These are phyloP conservation scores for Amaurobius ferox DNA, from an alignment of 2,888 invertebrate species.

Conservation along the genomic window DNA sequence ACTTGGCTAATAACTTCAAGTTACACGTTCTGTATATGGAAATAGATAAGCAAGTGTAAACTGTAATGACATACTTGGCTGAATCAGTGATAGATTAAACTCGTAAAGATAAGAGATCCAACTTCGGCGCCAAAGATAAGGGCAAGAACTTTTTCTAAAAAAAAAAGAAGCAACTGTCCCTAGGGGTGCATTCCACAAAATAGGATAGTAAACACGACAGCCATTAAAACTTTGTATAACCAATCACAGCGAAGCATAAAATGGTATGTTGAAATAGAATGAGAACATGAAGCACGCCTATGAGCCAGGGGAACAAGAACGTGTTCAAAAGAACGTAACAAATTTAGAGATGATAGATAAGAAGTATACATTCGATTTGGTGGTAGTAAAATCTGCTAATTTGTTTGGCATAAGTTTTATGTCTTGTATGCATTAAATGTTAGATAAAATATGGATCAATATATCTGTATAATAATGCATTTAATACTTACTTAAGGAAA, in stretches of 20 bases:
- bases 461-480: too few species aligned
- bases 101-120: conserved; percentile 53
- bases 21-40: conserved; percentile 34
- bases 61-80: conserved; percentile 35
- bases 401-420: background rate
- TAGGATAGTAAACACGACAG: conserved; percentile 53
- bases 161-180: conserved; percentile 30
- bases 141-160: conserved; percentile 2
- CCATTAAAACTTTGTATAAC: conserved; percentile 47
- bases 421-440: background rate
- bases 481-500: too few species aligned
- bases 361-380: background rate
- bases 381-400: conserved; percentile 4
- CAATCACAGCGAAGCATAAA: conserved; percentile 26
- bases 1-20: conserved; percentile 63
- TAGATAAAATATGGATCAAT: too few species aligned
- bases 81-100: conserved; percentile 7
- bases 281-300: background rate
- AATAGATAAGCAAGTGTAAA: conserved; percentile 45
- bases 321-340: background rate
- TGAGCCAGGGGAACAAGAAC: background rate
- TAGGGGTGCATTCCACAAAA: conserved; percentile 39
- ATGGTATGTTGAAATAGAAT: background rate
- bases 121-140: conserved; percentile 13
- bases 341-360: background rate